phyloP scores from a whole-genome alignment of 2,113 vertebrate genomes.

The Lycaon pictus region DNA sequence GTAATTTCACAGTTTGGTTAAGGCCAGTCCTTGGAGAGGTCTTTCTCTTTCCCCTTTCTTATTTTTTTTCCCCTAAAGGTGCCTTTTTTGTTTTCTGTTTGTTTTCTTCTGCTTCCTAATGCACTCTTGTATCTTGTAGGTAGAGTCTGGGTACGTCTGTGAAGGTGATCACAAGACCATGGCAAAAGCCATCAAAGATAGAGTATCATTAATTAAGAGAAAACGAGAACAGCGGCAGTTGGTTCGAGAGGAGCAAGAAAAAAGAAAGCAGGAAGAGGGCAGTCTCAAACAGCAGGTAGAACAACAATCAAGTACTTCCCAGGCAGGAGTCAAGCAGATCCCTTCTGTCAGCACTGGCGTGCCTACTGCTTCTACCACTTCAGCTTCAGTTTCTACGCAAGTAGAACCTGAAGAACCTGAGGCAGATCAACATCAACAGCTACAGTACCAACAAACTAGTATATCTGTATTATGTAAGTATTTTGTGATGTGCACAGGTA shows the following conservation, averaged over 20 bases:
- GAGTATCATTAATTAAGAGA: constrained; percentile 96
- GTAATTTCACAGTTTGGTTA: constrained; percentile 13
- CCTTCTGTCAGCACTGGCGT: constrained; percentile 73
- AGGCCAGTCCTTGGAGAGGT: not conserved
- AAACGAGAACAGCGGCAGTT: constrained; percentile 97
- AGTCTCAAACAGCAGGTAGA: constrained; percentile 88
- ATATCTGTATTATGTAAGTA: constrained; percentile 93
- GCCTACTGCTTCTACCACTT: constrained; percentile 81
- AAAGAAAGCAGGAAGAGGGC: constrained; percentile 91
- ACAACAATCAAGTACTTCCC: constrained; percentile 85
- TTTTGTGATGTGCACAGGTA: not conserved
- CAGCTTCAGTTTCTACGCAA: constrained; percentile 89
- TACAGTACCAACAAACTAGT: constrained; percentile 92
- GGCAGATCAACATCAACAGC: constrained; percentile 93
- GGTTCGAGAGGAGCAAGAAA: constrained; percentile 96
- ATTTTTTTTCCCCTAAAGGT: not conserved
- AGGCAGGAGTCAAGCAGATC: constrained; percentile 85
- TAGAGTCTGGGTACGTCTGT: constrained; percentile 98
- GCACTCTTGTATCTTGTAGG: constrained; percentile 86
- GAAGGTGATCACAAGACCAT: constrained; percentile 99
- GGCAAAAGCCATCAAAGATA: constrained; percentile 99
- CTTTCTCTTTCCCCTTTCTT: not conserved
- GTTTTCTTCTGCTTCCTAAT: constrained; percentile 48
- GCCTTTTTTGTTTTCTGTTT: not conserved
- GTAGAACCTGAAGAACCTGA: constrained; percentile 95